These are phyloP conservation scores for Julus scanicus DNA, from an alignment of 2,888 invertebrate genomes.

Conservation along the genomic window DNA sequence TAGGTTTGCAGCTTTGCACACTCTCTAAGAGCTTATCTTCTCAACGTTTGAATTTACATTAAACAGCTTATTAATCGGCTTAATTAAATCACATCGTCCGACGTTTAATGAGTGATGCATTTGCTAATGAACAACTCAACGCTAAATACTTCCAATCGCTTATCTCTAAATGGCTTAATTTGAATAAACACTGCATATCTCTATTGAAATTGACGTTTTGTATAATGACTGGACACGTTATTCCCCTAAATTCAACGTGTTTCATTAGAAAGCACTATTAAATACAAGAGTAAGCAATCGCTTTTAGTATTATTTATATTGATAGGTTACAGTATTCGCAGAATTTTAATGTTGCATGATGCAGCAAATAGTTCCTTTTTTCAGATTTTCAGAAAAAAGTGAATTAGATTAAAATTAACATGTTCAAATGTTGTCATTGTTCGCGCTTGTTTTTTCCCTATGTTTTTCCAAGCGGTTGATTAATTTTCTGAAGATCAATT, in stretches of 20 bases:
- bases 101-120: not conserved
- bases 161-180: conserved; percentile 7
- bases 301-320: not conserved
- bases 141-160: not conserved
- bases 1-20: not conserved
- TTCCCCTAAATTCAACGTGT: not conserved
- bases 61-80: conserved; percentile 23
- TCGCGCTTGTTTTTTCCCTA: not conserved
- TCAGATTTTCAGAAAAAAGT: not conserved
- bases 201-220: not conserved
- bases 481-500: too few species aligned
- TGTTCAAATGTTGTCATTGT: not conserved
- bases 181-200: not conserved
- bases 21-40: not conserved
- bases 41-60: not conserved
- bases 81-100: conserved; percentile 16
- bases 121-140: not conserved
- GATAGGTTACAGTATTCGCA: not conserved
- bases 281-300: not conserved
- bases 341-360: too few species aligned
- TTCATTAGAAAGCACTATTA: not conserved
- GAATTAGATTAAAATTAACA: not conserved
- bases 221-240: not conserved
- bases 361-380: not conserved
- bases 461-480: not conserved